phyloP scores from a whole-genome alignment of 92 coral and sea anemone species.

The Epizoanthus scotinus region DNA sequence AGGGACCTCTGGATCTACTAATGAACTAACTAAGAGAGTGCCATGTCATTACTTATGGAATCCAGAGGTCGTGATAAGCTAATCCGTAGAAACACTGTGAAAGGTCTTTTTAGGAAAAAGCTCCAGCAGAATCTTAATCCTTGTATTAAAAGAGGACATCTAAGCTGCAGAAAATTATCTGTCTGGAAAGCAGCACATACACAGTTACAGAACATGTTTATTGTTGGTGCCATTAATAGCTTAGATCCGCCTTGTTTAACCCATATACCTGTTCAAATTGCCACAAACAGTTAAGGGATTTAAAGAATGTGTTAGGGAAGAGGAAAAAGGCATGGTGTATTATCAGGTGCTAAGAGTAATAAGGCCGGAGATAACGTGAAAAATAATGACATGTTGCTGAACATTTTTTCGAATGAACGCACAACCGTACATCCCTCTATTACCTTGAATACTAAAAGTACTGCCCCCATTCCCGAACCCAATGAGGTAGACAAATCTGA shows the following conservation, averaged over 20 bases:
- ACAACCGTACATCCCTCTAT: too few species aligned
- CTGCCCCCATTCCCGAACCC: too few species aligned
- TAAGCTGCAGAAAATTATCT: background rate
- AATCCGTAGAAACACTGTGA: constrained; percentile 28
- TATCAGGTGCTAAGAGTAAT: too few species aligned
- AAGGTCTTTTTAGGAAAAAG: background rate
- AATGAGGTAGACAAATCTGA: too few species aligned
- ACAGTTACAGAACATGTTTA: background rate
- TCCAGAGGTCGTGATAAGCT: constrained; percentile 29
- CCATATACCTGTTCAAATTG: constrained; percentile 40
- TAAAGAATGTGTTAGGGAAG: constrained; percentile 21
- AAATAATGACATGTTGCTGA: too few species aligned
- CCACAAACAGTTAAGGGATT: constrained; percentile 16
- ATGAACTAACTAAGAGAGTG: background rate
- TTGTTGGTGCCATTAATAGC: constrained; percentile 23
- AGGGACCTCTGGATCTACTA: constrained; percentile 40
- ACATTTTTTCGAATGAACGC: too few species aligned
- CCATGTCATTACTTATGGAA: constrained; percentile 28
- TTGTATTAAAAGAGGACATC: constrained; percentile 25
- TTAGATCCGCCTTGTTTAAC: constrained; percentile 29
- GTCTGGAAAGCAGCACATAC: background rate
- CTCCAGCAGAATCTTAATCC: background rate
- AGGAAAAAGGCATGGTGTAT: constrained; percentile 14
- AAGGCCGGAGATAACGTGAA: too few species aligned
- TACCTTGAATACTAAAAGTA: too few species aligned